These are phyloP conservation scores for Eurystomus glaucurus DNA, from an alignment of 2,797 vertebrate species.

Conservation along the genomic window DNA sequence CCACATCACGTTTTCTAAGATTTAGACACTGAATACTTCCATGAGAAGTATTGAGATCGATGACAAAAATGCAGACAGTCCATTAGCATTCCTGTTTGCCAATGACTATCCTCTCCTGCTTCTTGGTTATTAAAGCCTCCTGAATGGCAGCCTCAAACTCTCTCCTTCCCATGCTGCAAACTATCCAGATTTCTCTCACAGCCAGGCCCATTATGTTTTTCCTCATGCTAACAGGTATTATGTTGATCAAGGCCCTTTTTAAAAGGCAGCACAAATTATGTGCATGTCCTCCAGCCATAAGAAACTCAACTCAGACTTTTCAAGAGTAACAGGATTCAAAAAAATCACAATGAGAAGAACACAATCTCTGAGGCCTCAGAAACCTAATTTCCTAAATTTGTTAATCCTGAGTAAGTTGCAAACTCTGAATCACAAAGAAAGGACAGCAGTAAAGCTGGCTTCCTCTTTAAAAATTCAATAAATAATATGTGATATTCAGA, in stretches of 20 bases:
- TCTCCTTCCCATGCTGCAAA: neutral
- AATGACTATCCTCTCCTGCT: neutral
- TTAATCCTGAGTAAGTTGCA: neutral
- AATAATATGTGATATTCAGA: neutral
- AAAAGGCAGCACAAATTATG: neutral
- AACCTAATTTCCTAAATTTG: constrained; percentile 13
- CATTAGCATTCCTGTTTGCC: neutral
- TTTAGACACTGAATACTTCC: neutral
- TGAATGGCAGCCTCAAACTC: neutral
- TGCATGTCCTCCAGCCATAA: neutral
- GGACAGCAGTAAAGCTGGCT: neutral
- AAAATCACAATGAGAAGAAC: neutral
- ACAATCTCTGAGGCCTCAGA: neutral
- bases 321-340: constrained; percentile 24
- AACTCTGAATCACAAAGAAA: constrained; percentile 17
- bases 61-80: neutral
- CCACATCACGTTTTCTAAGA: neutral
- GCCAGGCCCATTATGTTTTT: neutral
- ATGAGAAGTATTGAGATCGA: neutral
- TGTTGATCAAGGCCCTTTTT: neutral
- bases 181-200: neutral
- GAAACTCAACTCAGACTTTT: constrained; percentile 13
- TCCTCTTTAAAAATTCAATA: neutral
- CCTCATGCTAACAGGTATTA: neutral
- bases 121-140: neutral